phyloP scores from a whole-genome alignment of 2,797 vertebrate species.

The Schizopygopsis malacanthus region DNA sequence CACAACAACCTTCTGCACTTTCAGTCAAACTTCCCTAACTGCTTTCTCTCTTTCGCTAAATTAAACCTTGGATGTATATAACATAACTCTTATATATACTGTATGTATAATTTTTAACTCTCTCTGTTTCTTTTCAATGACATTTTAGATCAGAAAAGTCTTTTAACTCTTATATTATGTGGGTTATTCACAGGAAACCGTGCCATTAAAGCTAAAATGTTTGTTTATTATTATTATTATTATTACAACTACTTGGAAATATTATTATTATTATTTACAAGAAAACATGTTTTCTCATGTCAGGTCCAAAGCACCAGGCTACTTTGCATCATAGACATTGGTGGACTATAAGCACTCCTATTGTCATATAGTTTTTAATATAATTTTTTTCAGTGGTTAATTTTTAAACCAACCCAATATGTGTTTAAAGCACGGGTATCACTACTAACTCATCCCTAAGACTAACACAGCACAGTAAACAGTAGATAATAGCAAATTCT shows the following conservation, averaged over 20 bases:
- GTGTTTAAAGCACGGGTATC: background rate
- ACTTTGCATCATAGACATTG: background rate
- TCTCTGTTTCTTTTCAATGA: background rate
- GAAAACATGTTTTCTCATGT: background rate
- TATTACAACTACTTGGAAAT: background rate
- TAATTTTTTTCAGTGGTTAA: background rate
- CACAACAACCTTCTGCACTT: background rate
- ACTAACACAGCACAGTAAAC: background rate
- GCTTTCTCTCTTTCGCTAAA: conserved; percentile 4
- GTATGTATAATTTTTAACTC: no score
- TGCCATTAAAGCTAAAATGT: background rate
- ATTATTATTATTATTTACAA: background rate
- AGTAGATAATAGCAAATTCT: background rate
- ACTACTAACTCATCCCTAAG: background rate
- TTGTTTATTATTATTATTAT: background rate
- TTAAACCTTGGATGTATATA: no score
- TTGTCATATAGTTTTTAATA: background rate
- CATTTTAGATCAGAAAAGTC: background rate
- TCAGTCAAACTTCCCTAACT: conserved; percentile 17
- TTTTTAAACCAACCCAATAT: background rate
- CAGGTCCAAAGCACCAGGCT: background rate
- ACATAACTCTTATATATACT: background rate
- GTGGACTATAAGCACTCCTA: background rate
- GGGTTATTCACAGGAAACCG: conserved; percentile 2
- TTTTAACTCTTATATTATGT: background rate